Evolutionary conservation across 2,797 vertebrate genomes (phyloP), one percentile per base, ranked within the genome.

Genomic region (Otolemur crassicaudatus): DNA sequence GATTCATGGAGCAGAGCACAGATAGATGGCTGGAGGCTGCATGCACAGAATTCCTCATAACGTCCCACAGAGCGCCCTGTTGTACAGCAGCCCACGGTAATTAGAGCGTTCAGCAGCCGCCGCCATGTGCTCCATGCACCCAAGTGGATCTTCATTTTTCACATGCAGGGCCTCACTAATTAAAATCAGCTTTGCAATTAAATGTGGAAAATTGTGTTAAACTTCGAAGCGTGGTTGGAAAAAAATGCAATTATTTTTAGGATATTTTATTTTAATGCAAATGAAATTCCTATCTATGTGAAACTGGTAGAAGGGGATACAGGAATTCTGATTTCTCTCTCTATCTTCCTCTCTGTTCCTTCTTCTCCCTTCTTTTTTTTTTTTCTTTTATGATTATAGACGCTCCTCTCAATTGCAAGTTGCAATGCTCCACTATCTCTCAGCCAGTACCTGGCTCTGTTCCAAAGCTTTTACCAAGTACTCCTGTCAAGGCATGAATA

Each of bases 401-500:
- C 98, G 98, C 98, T 98, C 97, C 98, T 98, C 98, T 99, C 98
- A 56, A 98, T 97, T 97, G 98, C 98, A 98, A 97, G 97, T 97
- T 98, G 98, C 98, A 98, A 95, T 97, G 98, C 98, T 99, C 98
- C 97, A 97, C 99, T 98, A 98, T 99, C 98, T 98, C 98, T 98
- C 98, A 98, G 98, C 98, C 97, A 98, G 99, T 98, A 98, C 98
- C 98, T 99, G 99, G 99, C 99, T 98, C 98, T 97, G 97, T 99
- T 99, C 99, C 99, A 99, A 99, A 98, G 99, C 99, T 99, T 99
- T 99, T 99, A 99, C 99, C 99, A 99, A 99, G 99, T 98, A 99
- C 99, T 99, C 99, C 99, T 99, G 99, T 99, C 99, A 99, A 99
- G 99, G 99, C 99, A 99, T 99, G 99, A 99, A 99, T 99, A 99